Conservation (phyloP, 2,888 invertebrate species). For the Cephalotes varians region DNA sequence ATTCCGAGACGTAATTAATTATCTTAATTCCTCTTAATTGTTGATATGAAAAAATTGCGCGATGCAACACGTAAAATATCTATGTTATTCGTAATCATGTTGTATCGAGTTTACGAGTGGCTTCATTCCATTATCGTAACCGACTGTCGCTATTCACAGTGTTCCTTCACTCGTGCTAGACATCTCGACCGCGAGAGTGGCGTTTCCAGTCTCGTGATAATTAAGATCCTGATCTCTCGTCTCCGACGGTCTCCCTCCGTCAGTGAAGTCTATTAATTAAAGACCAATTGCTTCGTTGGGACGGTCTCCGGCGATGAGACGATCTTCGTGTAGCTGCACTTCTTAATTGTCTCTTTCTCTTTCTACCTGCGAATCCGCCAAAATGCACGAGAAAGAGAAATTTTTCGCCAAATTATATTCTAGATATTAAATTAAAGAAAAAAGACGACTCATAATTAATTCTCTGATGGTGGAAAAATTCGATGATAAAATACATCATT, state of each 20-base stretch:
- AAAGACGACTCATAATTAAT: neutral
- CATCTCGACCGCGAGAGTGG: constrained; percentile 67
- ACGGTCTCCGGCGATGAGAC: constrained; percentile 62
- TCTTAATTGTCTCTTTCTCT: constrained; percentile 28
- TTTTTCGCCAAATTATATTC: neutral
- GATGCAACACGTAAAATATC: neutral
- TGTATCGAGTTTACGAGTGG: constrained; percentile 24
- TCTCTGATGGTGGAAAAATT: neutral
- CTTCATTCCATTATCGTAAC: constrained; percentile 56
- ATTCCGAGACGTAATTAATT: constrained; percentile 24
- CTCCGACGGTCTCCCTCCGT: constrained; percentile 22
- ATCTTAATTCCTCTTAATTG: neutral
- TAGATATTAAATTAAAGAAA: neutral
- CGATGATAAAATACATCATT: neutral
- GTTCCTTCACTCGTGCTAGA: constrained; percentile 60
- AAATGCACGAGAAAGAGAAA: constrained; percentile 13
- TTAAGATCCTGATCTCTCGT: constrained; percentile 77
- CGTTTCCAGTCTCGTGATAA: constrained; percentile 77
- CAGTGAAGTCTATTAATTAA: constrained; percentile 83
- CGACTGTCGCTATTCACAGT: constrained; percentile 43
- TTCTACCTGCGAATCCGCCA: constrained; percentile 10
- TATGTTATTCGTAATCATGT: neutral
- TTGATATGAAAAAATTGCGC: neutral
- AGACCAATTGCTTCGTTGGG: constrained; percentile 82
- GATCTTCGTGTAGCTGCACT: constrained; percentile 49